Base-by-base conservation (phyloP, 2,888 invertebrate species). In the Drosophila infuscata region DNA sequence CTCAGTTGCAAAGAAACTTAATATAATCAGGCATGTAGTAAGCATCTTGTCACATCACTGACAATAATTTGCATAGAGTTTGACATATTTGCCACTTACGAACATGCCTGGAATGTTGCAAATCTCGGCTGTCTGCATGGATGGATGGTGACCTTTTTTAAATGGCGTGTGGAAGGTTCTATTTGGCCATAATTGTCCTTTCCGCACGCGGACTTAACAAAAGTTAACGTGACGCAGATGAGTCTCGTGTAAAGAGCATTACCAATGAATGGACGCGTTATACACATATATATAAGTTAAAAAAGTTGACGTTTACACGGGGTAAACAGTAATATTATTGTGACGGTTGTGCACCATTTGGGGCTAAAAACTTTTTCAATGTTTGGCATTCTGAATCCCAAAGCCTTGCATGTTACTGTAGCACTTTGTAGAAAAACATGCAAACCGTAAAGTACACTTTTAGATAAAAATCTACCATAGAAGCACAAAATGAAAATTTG, bases 51-150 rank as follows among this genome's bases (percentile, higher is more conserved):
- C 82, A 82, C 75, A 63, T 72, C 54, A 58, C 15, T 25, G 33
- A 48, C 66, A 66, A 60, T 65, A 80, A 76, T 82, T 82, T 72
- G 69, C 82, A 81, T 78, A 66, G 46, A 49, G 53, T 41, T 49
- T 17, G 33, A 38, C 43, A 60, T 43, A 59, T 41, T 48, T 70
- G 25, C 35, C 20, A 46, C 25, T 33, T 12, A 53, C 30, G n/a
- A 38, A n/a, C 7, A 15, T 41, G 9, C 41, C n/a, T n/a, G n/a
- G 1, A 41, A 53, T 51, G 51, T 29, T 43, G 32, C 30, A 48
- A 30, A 51, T 58, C 29, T 64, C 25, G 56, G 25, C 63, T 59
- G 56, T 46, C 52, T 33, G 11, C 43, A 49, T 29, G n/a, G 17
- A 49, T 29, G n/a, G 17, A 58, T 30, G 29, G 43, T 57, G 46